phyloP scores from a whole-genome alignment of 2,888 invertebrate genomes.

The Cryptocephalus primarius region DNA sequence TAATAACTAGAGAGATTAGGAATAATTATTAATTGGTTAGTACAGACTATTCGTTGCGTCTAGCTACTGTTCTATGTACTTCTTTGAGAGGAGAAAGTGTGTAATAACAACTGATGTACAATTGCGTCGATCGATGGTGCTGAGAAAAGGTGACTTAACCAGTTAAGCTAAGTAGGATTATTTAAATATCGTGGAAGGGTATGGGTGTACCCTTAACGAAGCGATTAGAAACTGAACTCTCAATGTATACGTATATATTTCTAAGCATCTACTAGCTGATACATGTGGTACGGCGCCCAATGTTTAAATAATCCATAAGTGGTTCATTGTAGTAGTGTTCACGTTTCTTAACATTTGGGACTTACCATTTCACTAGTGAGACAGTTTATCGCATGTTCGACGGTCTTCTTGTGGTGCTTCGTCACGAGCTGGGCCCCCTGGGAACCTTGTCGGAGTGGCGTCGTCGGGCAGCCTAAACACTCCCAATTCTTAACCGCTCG shows the following conservation, averaged over 20 bases:
- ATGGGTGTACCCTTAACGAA: no score
- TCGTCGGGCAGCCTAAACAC: constrained; percentile 49
- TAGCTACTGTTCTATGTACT: background rate
- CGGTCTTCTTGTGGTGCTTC: constrained; percentile 45
- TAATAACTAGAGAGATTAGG: background rate
- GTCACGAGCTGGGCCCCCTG: constrained; percentile 32
- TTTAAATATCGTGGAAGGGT: no score
- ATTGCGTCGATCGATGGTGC: constrained; percentile 17
- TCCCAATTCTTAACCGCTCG: constrained; percentile 26
- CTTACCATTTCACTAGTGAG: constrained; percentile 80
- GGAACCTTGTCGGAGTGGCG: constrained; percentile 37
- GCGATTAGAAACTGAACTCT: background rate
- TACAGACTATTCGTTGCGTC: background rate
- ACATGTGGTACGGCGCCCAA: background rate
- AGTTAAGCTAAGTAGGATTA: background rate
- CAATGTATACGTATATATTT: background rate
- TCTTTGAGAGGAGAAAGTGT: constrained; percentile 11
- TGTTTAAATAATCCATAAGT: background rate
- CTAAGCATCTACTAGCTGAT: background rate
- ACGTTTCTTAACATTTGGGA: constrained; percentile 25
- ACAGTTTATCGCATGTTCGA: constrained; percentile 66
- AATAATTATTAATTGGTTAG: constrained; percentile 1
- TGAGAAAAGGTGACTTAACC: background rate
- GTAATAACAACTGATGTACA: constrained; percentile 36
- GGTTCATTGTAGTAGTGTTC: background rate